phyloP scores from a whole-genome alignment of 2,113 vertebrate species.

The Microtus montanus region DNA sequence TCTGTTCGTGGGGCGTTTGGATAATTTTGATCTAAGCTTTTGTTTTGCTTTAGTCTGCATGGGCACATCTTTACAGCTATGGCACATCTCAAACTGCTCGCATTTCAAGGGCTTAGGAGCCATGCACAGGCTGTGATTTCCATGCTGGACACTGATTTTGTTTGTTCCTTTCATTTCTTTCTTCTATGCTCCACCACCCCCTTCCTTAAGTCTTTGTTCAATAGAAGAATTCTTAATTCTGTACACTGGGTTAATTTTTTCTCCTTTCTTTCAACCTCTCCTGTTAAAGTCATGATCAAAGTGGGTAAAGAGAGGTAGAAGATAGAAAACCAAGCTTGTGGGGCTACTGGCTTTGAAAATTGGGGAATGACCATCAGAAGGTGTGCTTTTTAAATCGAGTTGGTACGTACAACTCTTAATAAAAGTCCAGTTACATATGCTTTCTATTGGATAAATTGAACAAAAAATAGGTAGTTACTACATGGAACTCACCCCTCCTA shows the following conservation, averaged over 20 bases:
- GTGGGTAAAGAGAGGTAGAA: neutral
- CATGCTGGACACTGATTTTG: neutral
- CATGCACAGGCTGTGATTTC: neutral
- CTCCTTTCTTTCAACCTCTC: neutral
- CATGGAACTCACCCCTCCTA: neutral
- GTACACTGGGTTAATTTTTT: neutral
- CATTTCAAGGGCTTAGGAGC: neutral
- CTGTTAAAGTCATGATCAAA: neutral
- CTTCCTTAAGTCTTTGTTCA: neutral
- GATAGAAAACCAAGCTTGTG: neutral
- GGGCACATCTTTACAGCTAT: neutral
- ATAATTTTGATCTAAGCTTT: neutral
- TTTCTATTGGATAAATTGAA: neutral
- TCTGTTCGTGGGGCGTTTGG: neutral
- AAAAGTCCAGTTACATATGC: neutral
- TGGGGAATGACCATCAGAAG: neutral
- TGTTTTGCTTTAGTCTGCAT: neutral
- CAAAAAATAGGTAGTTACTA: neutral
- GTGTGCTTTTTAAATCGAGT: neutral
- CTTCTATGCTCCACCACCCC: neutral
- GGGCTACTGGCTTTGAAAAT: neutral
- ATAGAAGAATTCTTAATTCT: neutral
- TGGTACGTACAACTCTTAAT: neutral
- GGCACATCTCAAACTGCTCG: neutral
- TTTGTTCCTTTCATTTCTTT: neutral